Percentiles rank a stretch among this genome's conserved stretches.
Conservation (phyloP, 2,888 invertebrate species). For the Ypsolopha scabrella region DNA sequence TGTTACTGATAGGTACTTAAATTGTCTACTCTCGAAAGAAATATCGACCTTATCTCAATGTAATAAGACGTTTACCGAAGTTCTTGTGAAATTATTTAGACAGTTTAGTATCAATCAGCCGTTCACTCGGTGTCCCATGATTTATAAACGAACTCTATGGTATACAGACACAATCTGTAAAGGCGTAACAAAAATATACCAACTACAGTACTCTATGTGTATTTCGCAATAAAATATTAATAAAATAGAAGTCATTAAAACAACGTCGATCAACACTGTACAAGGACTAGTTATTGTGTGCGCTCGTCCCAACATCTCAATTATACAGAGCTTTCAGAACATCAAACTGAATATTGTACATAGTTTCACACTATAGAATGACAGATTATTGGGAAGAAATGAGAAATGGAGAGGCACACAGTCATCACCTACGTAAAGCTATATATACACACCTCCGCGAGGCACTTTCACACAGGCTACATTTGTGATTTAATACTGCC, state of each 20-base stretch:
- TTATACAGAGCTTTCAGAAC: background rate
- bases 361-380: too few species aligned
- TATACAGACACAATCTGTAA: slow-evolving; percentile 23
- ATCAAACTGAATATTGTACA: background rate
- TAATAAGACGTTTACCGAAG: too few species aligned
- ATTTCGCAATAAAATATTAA: slow-evolving; percentile 26
- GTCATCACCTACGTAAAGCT: slow-evolving; percentile 45
- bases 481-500: background rate
- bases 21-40: too few species aligned
- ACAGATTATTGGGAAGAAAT: too few species aligned
- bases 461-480: slow-evolving; percentile 40
- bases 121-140: too few species aligned
- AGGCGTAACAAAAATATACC: slow-evolving; percentile 59
- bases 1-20: too few species aligned
- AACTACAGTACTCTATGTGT: slow-evolving; percentile 21
- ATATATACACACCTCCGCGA: slow-evolving; percentile 53
- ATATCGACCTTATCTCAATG: too few species aligned
- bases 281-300: slow-evolving; percentile 27
- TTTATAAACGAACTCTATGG: slow-evolving; percentile 2
- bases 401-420: slow-evolving; percentile 51
- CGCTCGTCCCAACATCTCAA: slow-evolving; percentile 13
- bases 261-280: slow-evolving; percentile 4
- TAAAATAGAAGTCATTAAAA: slow-evolving; percentile 28
- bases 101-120: too few species aligned
- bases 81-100: too few species aligned